phyloP scores from a whole-genome alignment of 1,140 invertebrate species.

The Sycophaga agraensis region DNA sequence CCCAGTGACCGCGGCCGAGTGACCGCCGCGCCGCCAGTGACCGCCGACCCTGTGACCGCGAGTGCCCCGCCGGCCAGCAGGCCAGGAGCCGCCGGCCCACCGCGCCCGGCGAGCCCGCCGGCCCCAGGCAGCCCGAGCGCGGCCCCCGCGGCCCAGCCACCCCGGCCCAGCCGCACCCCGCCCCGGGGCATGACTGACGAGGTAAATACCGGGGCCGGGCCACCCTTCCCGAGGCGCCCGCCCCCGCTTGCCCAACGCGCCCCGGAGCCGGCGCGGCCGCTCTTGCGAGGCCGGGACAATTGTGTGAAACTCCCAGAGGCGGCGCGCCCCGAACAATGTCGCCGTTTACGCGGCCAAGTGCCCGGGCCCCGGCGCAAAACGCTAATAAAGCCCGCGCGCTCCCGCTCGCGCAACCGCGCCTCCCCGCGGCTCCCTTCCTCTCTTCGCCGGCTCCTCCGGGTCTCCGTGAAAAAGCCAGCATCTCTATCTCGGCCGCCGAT shows the following conservation, averaged over 20 bases:
- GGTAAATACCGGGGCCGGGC: too few species aligned
- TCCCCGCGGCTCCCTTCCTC: too few species aligned
- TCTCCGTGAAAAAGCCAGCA: not conserved
- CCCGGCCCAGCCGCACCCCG: constrained; percentile 7
- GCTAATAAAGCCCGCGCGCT: constrained; percentile 43
- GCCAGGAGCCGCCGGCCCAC: not conserved
- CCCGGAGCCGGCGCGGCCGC: too few species aligned
- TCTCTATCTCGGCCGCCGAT: not conserved
- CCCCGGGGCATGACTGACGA: constrained; percentile 53
- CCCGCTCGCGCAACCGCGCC: too few species aligned
- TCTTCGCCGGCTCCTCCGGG: not conserved
- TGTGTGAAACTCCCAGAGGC: constrained; percentile 54
- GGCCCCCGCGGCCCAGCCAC: constrained; percentile 18
- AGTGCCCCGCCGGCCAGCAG: not conserved
- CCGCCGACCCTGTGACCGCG: not conserved
- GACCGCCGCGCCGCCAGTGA: not conserved
- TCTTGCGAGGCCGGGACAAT: constrained; percentile 52
- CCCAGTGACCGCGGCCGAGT: not conserved
- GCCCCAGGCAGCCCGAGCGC: not conserved
- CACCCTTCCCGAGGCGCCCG: too few species aligned
- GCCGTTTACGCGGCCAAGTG: constrained; percentile 8
- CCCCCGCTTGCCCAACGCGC: too few species aligned
- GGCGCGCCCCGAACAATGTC: constrained; percentile 49
- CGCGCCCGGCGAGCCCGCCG: not conserved
- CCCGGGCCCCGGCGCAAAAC: constrained; percentile 32